These are phyloP conservation scores for Epizoanthus ramosus DNA, from an alignment of 92 coral and sea anemone species.

Conservation along the genomic window DNA sequence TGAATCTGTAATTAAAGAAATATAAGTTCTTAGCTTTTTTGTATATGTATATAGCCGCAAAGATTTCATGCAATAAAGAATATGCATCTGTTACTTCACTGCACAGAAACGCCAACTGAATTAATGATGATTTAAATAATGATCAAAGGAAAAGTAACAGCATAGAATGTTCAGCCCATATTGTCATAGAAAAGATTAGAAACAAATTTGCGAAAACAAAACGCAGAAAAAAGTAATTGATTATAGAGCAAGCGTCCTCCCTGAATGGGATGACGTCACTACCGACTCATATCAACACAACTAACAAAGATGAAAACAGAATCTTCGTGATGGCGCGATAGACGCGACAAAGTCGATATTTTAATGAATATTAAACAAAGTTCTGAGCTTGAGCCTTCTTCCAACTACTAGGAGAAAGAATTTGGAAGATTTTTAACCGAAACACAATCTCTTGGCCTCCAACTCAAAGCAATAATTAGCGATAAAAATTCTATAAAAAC, in stretches of 20 bases:
- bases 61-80: neutral
- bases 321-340: conserved; percentile 38
- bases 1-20: neutral
- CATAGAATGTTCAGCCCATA: conserved; percentile 10
- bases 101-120: neutral
- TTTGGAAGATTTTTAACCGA: neutral
- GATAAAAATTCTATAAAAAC: conserved; percentile 33
- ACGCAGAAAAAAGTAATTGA: conserved; percentile 34
- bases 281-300: conserved; percentile 36
- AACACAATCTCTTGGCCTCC: neutral
- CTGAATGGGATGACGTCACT: conserved; percentile 41
- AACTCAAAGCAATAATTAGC: conserved; percentile 34
- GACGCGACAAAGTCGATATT: conserved; percentile 31
- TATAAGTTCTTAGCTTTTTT: neutral
- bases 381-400: neutral
- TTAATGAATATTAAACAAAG: conserved; percentile 32
- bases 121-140: conserved; percentile 7
- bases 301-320: conserved; percentile 40
- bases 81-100: neutral
- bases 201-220: conserved; percentile 39
- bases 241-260: conserved; percentile 35
- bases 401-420: neutral
- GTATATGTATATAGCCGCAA: neutral
- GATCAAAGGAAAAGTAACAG: neutral
- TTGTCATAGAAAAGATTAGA: conserved; percentile 21